These are phyloP conservation scores for Archips crataeganus DNA, from an alignment of 2,888 invertebrate species.

Conservation along the genomic window DNA sequence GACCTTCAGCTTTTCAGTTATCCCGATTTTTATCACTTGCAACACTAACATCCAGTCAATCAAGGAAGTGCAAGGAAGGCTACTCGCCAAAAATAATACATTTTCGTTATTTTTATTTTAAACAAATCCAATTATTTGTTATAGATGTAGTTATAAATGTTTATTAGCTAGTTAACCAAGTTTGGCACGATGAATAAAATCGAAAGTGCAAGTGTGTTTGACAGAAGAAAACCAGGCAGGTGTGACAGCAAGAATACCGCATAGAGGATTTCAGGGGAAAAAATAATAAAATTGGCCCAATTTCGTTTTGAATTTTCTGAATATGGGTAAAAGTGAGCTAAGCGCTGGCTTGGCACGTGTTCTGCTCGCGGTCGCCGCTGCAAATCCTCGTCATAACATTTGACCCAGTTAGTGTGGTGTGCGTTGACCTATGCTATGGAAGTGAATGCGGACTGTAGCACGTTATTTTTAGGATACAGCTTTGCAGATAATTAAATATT, in stretches of 20 bases:
- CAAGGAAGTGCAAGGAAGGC: slow-evolving; percentile 73
- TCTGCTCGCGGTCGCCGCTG: slow-evolving; percentile 52
- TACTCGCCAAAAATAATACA: slow-evolving; percentile 66
- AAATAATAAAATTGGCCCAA: slow-evolving; percentile 56
- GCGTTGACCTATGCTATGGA: slow-evolving; percentile 79
- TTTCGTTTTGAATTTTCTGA: slow-evolving; percentile 48
- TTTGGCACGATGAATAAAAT: slow-evolving; percentile 58
- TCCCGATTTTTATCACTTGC: slow-evolving; percentile 56
- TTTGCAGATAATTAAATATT: slow-evolving; percentile 85
- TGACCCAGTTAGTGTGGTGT: slow-evolving; percentile 82
- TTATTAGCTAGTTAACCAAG: slow-evolving; percentile 61
- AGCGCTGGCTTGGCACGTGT: slow-evolving; percentile 47
- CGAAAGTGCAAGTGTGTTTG: slow-evolving; percentile 60
- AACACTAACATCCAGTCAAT: slow-evolving; percentile 69
- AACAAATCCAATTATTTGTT: slow-evolving; percentile 65
- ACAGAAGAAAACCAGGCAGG: slow-evolving; percentile 61
- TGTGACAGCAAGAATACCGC: slow-evolving; percentile 77
- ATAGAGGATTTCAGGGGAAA: slow-evolving; percentile 62
- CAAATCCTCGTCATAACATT: slow-evolving; percentile 71
- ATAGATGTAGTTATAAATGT: slow-evolving; percentile 56
- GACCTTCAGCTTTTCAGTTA: slow-evolving; percentile 34
- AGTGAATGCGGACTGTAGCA: slow-evolving; percentile 79
- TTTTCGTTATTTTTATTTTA: slow-evolving; percentile 69
- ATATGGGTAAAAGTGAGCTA: slow-evolving; percentile 51
- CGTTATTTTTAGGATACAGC: slow-evolving; percentile 83